Conservation (phyloP, 2,113 vertebrate species). For the Alectura lathami region DNA sequence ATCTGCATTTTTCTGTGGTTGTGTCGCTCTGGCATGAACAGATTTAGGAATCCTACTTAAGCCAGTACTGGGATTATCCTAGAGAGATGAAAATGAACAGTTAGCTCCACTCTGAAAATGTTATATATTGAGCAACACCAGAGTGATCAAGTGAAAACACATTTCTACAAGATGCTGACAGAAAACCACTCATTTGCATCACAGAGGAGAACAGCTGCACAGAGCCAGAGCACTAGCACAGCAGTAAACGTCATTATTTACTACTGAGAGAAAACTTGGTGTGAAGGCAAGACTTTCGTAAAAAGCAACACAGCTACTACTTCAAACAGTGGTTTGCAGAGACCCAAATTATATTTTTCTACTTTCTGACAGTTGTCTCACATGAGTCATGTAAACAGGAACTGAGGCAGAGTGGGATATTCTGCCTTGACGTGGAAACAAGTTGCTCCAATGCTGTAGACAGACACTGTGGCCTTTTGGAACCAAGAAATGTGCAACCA, state of each 20-base stretch:
- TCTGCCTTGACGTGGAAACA: not conserved
- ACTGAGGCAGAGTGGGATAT: not conserved
- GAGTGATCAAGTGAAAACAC: not conserved
- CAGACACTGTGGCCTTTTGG: not conserved
- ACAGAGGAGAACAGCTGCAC: not conserved
- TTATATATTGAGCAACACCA: not conserved
- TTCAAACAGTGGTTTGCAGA: not conserved
- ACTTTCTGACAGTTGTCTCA: not conserved
- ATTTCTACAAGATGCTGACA: not conserved
- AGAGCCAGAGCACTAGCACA: not conserved
- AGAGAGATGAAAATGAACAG: not conserved
- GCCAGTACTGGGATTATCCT: not conserved
- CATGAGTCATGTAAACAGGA: conserved; percentile 36
- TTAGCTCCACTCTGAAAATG: not conserved
- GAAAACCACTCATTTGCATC: not conserved
- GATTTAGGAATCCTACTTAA: not conserved
- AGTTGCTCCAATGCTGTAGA: not conserved
- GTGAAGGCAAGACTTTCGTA: not conserved
- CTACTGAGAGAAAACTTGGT: not conserved
- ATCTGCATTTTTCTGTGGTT: not conserved
- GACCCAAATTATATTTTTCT: not conserved
- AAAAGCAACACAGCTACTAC: not conserved
- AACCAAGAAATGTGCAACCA: not conserved
- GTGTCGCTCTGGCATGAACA: not conserved
- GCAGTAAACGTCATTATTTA: not conserved